Percentiles rank a stretch among this genome's conserved stretches.
These are phyloP conservation scores for Ormyrus nitidulus DNA, from an alignment of 2,888 invertebrate species.

Conservation along the genomic window DNA sequence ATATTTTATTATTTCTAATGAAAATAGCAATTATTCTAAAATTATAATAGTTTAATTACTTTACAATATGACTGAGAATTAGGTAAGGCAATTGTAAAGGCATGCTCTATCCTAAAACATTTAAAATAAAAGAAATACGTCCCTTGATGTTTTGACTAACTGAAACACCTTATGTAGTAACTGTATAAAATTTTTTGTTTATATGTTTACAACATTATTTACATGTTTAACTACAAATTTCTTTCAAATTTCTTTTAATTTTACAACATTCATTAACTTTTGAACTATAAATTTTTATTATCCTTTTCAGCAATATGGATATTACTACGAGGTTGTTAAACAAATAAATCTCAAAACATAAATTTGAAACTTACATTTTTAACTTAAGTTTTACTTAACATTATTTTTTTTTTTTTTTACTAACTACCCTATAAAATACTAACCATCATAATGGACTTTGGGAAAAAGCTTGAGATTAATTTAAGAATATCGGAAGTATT, in stretches of 20 bases:
- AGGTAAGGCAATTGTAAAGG: background rate
- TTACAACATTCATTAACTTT: constrained; percentile 27
- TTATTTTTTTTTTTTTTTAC: constrained; percentile 1
- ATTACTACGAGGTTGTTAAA: constrained; percentile 10
- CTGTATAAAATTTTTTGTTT: constrained; percentile 3
- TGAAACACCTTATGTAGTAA: background rate
- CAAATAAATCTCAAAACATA: constrained; percentile 7
- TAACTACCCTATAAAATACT: constrained; percentile 6
- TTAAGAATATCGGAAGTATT: constrained; percentile 24
- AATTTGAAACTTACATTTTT: background rate
- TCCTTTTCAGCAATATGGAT: constrained; percentile 8
- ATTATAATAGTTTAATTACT: background rate
- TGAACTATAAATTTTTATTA: constrained; percentile 19
- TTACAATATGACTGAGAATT: constrained; percentile 18
- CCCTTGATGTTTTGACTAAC: too few species aligned
- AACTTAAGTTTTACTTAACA: background rate
- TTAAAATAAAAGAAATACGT: constrained; percentile 15
- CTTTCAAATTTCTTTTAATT: constrained; percentile 2
- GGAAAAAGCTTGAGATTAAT: constrained; percentile 49
- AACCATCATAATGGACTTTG: constrained; percentile 10
- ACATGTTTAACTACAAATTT: constrained; percentile 31
- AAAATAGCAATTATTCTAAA: too few species aligned
- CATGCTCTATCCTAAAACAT: constrained; percentile 14
- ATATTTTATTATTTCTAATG: too few species aligned
- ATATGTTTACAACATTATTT: constrained; percentile 35